Evolutionary conservation across 2,888 invertebrate genomes (phyloP).

Genomic region (Labia minor): DNA sequence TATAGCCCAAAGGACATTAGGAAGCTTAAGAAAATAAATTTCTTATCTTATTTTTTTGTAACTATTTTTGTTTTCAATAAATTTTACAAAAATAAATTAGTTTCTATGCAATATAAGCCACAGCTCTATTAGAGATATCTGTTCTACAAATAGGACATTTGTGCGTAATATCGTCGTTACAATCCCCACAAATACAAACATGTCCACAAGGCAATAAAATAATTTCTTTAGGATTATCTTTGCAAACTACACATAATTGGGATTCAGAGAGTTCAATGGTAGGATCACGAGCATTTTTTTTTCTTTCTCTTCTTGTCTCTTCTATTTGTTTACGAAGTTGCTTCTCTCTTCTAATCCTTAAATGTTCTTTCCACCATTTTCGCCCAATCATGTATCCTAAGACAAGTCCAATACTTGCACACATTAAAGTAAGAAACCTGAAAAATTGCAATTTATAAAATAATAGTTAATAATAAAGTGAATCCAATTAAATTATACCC

Average conservation of each 20-base stretch:
- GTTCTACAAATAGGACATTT: conserved; percentile 72
- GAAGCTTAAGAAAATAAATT: conserved; percentile 33
- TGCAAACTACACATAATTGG: conserved; percentile 75
- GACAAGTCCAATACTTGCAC: conserved; percentile 45
- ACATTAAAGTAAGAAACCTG: conserved; percentile 44
- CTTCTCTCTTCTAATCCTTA: conserved; percentile 46
- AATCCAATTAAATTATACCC: conserved; percentile 42
- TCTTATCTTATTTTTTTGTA: conserved; percentile 1
- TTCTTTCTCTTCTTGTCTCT: conserved; percentile 50
- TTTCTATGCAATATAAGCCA: conserved; percentile 61
- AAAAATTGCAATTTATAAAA: conserved; percentile 22
- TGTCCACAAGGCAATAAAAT: conserved; percentile 83
- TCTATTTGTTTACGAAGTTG: conserved; percentile 45
- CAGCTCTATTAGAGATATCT: conserved; percentile 54
- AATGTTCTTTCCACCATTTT: conserved; percentile 41
- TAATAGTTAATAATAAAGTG: not conserved
- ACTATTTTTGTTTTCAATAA: conserved; percentile 14
- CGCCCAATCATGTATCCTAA: conserved; percentile 41
- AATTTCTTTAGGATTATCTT: conserved; percentile 74
- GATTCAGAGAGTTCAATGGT: conserved; percentile 35
- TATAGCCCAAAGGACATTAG: conserved; percentile 57
- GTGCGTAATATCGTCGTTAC: conserved; percentile 57
- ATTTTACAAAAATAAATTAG: conserved; percentile 13
- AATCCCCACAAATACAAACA: conserved; percentile 80
- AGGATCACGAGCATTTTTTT: conserved; percentile 19